Conservation (phyloP, 2,888 invertebrate genomes). For the Ptilodon capucinus region DNA sequence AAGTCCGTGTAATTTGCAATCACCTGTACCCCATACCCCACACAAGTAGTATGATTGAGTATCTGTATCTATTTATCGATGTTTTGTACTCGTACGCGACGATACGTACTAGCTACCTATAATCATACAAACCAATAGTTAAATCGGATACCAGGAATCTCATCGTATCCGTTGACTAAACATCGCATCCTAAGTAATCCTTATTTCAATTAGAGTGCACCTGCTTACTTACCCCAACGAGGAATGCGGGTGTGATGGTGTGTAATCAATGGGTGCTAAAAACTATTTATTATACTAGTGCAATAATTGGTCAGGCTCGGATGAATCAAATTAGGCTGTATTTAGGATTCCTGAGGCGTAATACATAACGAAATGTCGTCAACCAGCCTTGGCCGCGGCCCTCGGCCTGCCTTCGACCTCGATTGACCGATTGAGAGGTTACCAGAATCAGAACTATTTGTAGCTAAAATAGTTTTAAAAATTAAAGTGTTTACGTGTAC, state of each 20-base stretch:
- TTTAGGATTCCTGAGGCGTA: constrained; percentile 32
- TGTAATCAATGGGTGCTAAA: no score
- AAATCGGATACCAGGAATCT: no score
- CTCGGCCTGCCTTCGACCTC: constrained; percentile 28
- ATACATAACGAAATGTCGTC: constrained; percentile 31
- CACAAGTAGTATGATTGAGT: constrained; percentile 3
- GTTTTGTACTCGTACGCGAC: neutral
- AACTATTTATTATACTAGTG: no score
- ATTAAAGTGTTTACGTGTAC: no score
- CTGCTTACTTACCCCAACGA: no score
- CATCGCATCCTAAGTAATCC: no score
- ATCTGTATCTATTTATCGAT: neutral
- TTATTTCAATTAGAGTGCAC: no score
- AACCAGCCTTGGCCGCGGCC: constrained; percentile 38
- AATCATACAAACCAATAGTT: no score
- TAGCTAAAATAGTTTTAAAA: neutral
- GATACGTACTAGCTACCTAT: neutral
- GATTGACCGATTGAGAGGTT: constrained; percentile 25
- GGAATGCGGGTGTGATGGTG: no score
- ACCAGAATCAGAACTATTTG: neutral
- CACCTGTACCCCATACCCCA: constrained; percentile 17
- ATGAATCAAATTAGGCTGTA: constrained; percentile 5
- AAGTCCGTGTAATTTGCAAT: constrained; percentile 34
- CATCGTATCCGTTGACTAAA: no score
- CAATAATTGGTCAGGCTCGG: no score